A percentile compares a stretch with the other conserved stretches of the same genome.
These are phyloP conservation scores for Megalonaias nervosa DNA, from an alignment of 1,140 invertebrate genomes.

Conservation along the genomic window DNA sequence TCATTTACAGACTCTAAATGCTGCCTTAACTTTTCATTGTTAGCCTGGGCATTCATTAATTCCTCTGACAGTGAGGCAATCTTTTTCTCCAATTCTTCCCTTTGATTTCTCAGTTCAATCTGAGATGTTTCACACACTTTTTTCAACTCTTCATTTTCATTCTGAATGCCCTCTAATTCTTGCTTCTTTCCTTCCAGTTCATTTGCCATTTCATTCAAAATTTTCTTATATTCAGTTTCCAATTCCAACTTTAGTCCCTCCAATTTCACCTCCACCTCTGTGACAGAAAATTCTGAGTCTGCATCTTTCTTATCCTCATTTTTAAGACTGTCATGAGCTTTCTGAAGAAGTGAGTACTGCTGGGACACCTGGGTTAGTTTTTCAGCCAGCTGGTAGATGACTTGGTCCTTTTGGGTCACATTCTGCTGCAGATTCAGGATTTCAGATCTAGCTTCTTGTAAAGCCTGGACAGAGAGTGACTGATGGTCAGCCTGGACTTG, in stretches of 20 bases:
- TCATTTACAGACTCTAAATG: conserved; percentile 1
- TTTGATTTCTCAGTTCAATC: conserved; percentile 2
- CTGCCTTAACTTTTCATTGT: not conserved
- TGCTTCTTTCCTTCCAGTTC: too few species aligned
- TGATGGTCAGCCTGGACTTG: conserved; percentile 48
- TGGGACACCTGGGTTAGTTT: conserved; percentile 34
- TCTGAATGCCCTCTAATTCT: too few species aligned
- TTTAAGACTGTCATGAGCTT: not conserved
- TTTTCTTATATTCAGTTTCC: not conserved
- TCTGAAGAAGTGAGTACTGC: conserved; percentile 23
- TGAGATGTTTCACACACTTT: too few species aligned
- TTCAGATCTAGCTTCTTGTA: conserved; percentile 53
- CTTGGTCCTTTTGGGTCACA: conserved; percentile 48
- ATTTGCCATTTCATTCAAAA: not conserved
- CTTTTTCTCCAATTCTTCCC: conserved; percentile 4
- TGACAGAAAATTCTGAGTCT: not conserved
- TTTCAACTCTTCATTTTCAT: too few species aligned
- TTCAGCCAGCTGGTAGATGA: conserved; percentile 45
- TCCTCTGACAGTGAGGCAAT: not conserved
- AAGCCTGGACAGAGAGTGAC: conserved; percentile 40
- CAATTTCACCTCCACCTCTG: not conserved
- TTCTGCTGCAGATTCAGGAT: conserved; percentile 46
- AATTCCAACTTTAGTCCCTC: not conserved
- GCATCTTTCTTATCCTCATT: not conserved
- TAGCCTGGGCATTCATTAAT: not conserved